Percentiles rank a stretch among this genome's conserved stretches.
Evolutionary conservation across 2,113 vertebrate species (phyloP).

Genomic region (Bombycilla garrulus): DNA sequence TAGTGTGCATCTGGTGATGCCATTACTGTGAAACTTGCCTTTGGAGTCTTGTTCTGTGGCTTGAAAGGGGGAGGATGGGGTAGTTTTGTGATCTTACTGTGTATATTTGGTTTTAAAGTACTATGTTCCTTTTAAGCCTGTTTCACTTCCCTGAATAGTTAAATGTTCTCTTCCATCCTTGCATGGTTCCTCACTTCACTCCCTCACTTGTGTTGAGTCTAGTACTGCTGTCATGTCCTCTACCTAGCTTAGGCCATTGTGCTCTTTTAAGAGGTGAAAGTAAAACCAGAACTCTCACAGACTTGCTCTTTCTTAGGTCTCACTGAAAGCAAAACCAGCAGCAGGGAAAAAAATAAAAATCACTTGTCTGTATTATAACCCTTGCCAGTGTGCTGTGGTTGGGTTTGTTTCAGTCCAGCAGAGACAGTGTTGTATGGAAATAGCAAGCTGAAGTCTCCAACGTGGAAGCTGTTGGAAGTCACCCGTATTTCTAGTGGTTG

Average conservation of each 20-base stretch:
- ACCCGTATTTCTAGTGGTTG: not conserved
- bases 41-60: not conserved
- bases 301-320: constrained; percentile 30
- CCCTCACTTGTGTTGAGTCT: constrained; percentile 31
- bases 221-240: constrained; percentile 38
- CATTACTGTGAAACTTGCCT: constrained; percentile 25
- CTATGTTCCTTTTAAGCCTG: constrained; percentile 54
- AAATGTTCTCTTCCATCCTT: constrained; percentile 12
- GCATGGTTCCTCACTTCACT: constrained; percentile 41
- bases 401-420: constrained; percentile 39
- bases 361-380: not conserved
- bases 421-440: constrained; percentile 33
- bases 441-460: not conserved
- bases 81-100: constrained; percentile 56
- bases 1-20: not conserved
- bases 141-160: constrained; percentile 16
- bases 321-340: constrained; percentile 56
- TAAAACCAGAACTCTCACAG: not conserved
- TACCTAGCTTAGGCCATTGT: constrained; percentile 18
- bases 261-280: constrained; percentile 44
- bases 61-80: constrained; percentile 45
- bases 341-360: not conserved
- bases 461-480: not conserved
- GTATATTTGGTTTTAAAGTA: constrained; percentile 58
- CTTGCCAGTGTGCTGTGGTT: constrained; percentile 8